phyloP scores from a whole-genome alignment of 2,888 invertebrate species.

The Antheraea yamamai region DNA sequence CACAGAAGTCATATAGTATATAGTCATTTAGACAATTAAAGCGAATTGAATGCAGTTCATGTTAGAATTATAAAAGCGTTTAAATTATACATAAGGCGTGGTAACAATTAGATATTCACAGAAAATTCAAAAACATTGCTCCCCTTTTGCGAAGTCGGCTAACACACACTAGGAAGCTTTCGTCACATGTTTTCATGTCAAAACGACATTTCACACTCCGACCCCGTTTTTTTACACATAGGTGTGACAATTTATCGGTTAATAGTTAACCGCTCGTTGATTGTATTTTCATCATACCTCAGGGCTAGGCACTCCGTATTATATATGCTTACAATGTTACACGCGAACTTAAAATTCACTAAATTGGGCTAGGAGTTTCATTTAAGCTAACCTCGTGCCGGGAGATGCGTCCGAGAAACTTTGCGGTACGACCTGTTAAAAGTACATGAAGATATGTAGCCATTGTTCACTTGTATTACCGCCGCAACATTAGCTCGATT shows the following conservation, averaged over 20 bases:
- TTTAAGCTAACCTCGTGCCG: conserved; percentile 32
- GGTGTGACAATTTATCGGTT: not conserved
- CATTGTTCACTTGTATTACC: conserved; percentile 25
- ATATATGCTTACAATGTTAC: not conserved
- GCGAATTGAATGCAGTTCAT: too few species aligned
- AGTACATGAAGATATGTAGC: conserved; percentile 26
- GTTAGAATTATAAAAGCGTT: too few species aligned
- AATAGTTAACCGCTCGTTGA: not conserved
- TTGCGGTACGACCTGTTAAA: conserved; percentile 33
- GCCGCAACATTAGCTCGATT: conserved; percentile 16
- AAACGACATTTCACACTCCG: not conserved
- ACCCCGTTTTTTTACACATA: not conserved
- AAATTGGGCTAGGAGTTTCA: conserved; percentile 17
- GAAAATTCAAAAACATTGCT: not conserved
- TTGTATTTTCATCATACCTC: not conserved
- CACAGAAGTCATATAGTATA: too few species aligned
- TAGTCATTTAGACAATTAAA: too few species aligned
- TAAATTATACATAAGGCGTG: too few species aligned
- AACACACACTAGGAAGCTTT: not conserved
- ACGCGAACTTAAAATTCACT: not conserved
- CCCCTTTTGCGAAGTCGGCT: not conserved
- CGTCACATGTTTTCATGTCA: not conserved
- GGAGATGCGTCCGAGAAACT: conserved; percentile 26
- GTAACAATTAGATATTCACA: too few species aligned
- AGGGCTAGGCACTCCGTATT: not conserved